Percentiles rank a stretch among this genome's conserved stretches.
Conservation (phyloP, 2,797 vertebrate species). For the Clarias fuscus region DNA sequence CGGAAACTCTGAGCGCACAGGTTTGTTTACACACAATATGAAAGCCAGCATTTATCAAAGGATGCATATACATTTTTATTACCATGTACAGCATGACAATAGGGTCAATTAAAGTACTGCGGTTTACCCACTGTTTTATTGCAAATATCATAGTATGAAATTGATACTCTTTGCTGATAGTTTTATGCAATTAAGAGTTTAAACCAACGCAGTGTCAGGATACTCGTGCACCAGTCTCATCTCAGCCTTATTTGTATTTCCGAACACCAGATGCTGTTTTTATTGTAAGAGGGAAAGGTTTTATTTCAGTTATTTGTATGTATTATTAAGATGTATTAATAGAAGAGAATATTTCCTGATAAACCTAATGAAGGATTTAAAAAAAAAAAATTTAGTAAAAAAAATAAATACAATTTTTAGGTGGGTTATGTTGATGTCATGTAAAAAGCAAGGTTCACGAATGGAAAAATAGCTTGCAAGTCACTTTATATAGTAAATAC, state of each 20-base stretch:
- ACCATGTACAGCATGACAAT: background rate
- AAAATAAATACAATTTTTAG: no score
- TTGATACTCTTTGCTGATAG: background rate
- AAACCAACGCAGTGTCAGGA: background rate
- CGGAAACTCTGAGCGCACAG: constrained; percentile 20
- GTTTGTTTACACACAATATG: constrained; percentile 4
- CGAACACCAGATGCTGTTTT: background rate
- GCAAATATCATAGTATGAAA: background rate
- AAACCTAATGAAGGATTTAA: background rate
- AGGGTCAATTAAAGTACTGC: background rate
- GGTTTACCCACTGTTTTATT: background rate
- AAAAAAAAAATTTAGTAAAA: no score
- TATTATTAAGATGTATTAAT: background rate
- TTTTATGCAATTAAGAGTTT: background rate
- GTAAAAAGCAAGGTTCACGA: background rate
- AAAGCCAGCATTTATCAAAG: constrained; percentile 10
- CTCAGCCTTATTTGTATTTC: background rate
- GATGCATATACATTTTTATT: background rate
- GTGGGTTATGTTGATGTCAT: background rate
- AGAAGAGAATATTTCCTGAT: background rate
- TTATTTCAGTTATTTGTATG: background rate
- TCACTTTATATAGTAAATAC: background rate
- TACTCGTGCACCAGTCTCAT: background rate
- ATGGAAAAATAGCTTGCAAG: background rate
- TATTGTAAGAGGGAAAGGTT: background rate